These are phyloP conservation scores for Drosophila parvula DNA, from an alignment of 1,140 invertebrate genomes.

Conservation along the genomic window DNA sequence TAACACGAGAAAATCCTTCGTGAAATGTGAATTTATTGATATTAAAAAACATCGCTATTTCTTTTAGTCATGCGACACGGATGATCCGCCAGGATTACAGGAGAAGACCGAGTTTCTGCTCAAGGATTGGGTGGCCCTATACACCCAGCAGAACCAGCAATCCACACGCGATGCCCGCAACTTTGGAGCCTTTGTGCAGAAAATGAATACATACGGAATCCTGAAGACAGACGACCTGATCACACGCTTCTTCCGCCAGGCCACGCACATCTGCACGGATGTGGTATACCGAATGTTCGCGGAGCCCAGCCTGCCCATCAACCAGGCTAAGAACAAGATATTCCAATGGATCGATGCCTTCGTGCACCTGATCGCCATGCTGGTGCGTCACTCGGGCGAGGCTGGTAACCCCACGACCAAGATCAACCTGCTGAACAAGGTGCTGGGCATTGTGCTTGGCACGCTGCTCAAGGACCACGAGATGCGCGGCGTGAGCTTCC, in stretches of 20 bases:
- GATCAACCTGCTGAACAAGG: slow-evolving; percentile 98
- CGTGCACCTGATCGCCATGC: slow-evolving; percentile 95
- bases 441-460: slow-evolving; percentile 97
- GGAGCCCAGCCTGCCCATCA: slow-evolving; percentile 85
- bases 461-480: slow-evolving; percentile 98
- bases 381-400: slow-evolving; percentile 98
- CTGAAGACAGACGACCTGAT: slow-evolving; percentile 99
- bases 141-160: slow-evolving; percentile 87
- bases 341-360: slow-evolving; percentile 98
- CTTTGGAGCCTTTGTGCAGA: slow-evolving; percentile 96
- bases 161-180: slow-evolving; percentile 95
- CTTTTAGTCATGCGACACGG: slow-evolving; percentile 89
- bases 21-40: no score
- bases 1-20: neutral
- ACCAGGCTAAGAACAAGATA: slow-evolving; percentile 93
- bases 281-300: slow-evolving; percentile 92
- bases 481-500: slow-evolving; percentile 93
- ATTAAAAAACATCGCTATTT: no score
- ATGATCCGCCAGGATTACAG: slow-evolving; percentile 95
- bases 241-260: slow-evolving; percentile 97
- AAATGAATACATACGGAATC: slow-evolving; percentile 98
- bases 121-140: slow-evolving; percentile 97
- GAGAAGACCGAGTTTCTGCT: slow-evolving; percentile 98
- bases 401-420: slow-evolving; percentile 95
- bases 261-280: slow-evolving; percentile 98